These are phyloP conservation scores for Lycopodina hypogea DNA, from an alignment of 37 sponge, comb jelly and placozoan species.

Conservation along the genomic window DNA sequence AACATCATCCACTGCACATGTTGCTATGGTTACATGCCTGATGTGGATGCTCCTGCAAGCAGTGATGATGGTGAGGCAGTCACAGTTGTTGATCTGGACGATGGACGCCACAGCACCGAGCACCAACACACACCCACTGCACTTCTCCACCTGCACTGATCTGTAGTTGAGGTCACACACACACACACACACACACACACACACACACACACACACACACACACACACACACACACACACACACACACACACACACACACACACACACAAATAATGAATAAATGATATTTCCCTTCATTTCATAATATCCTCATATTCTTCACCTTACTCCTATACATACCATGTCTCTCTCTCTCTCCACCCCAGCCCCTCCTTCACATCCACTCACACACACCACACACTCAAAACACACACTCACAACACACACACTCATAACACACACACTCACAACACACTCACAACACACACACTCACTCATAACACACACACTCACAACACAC, in stretches of 20 bases:
- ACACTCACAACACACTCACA: no score
- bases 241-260: no score
- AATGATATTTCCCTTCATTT: no score
- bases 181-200: conserved; percentile 1
- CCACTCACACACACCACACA: neutral
- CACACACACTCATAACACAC: no score
- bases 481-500: no score
- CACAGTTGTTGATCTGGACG: conserved; percentile 55
- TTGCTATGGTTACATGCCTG: conserved; percentile 27
- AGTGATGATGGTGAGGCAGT: conserved; percentile 53
- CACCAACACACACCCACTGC: conserved; percentile 64
- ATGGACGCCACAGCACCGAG: conserved; percentile 68
- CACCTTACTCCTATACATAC: no score
- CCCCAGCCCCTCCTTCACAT: no score
- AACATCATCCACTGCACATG: no score
- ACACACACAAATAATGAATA: neutral
- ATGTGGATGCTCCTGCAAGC: conserved; percentile 70
- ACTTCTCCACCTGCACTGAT: conserved; percentile 66
- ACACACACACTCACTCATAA: no score
- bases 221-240: conserved; percentile 2
- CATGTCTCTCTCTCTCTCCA: no score
- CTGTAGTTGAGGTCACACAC: neutral
- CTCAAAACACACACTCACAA: no score
- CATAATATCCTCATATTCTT: no score
- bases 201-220: conserved; percentile 1